Conservation (phyloP, 2,113 vertebrate genomes). For the Rhinopithecus roxellana region DNA sequence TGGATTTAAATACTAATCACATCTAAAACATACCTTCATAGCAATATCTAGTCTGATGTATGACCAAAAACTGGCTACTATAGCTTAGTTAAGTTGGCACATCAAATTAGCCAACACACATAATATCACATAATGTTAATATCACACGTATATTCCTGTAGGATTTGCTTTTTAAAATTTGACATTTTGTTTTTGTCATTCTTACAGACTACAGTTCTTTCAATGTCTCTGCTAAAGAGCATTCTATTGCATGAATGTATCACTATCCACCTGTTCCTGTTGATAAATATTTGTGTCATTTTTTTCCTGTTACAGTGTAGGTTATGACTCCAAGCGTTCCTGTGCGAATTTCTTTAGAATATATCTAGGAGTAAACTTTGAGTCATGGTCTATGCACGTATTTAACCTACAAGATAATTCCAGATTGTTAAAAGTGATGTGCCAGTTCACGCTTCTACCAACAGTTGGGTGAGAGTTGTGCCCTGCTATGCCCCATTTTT, state of each 20-base stretch:
- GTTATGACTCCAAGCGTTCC: not conserved
- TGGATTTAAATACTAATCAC: not conserved
- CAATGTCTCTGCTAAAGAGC: not conserved
- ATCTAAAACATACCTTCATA: not conserved
- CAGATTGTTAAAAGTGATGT: not conserved
- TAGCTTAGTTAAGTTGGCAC: not conserved
- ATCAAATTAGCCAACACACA: not conserved
- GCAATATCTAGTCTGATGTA: not conserved
- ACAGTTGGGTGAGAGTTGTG: not conserved
- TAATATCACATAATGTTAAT: too few species aligned
- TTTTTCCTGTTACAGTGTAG: not conserved
- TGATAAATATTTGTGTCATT: slow-evolving; percentile 5
- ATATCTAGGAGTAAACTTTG: not conserved
- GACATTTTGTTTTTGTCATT: not conserved
- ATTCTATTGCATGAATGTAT: not conserved
- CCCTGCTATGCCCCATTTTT: not conserved
- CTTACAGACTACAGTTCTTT: not conserved
- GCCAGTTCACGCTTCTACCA: not conserved
- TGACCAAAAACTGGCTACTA: not conserved
- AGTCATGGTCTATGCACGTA: not conserved
- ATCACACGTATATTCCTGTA: not conserved
- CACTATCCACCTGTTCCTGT: not conserved
- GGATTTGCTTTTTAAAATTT: not conserved
- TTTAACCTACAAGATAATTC: not conserved
- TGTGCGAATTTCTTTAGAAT: not conserved